Base-by-base conservation (phyloP, 2,888 invertebrate genomes). In the Watsonalla binaria region DNA sequence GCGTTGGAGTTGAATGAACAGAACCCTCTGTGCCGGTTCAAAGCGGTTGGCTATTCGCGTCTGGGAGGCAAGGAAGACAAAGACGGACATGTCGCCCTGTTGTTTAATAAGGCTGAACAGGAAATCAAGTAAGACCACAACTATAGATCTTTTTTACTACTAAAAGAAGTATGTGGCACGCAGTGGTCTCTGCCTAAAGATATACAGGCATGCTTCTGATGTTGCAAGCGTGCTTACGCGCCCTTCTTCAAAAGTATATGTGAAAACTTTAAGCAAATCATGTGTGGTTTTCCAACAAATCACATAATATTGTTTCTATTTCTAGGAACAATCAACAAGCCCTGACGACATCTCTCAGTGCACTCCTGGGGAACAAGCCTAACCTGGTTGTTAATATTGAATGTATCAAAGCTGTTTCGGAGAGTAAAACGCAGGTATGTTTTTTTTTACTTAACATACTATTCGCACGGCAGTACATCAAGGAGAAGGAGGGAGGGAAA, bases 1-100 rank as follows among this genome's bases (percentile, higher is more conserved):
- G 95, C 97, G 0, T 93, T 98, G 6, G 96, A 96, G 54, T 94
- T 98, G 62, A 96, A 95, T 50, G 95, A 96, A 54, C 95, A 97
- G 70, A 99, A 99, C 82, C 96, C 97, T 0, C 94, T 98, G 51
- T 98, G 97, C 74, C 93, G 97, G 47, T 98, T 99, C 78, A 99
- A 98, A 86, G 96, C 98, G 0, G 96, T 99, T 53, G 97, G 97
- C 0, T 99, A 99, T 78, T 97, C 96, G 64, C 93, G 95, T 15
- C 93, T 98, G 63, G 96, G 98, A 0, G 94, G 94, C 5, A 94
- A 95, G 51, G 96, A 96, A 58, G 97, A 98, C 76, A 96, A 97
- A 71, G 96, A 98, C 70, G 99, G 99, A 0, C 91, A 97, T 47
- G 97, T 99, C 0, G 95, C 95, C 5, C 79, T 99, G 61, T 92